These are phyloP conservation scores for Leptopterna dolabrata DNA, from an alignment of 2,888 invertebrate species.

Conservation along the genomic window DNA sequence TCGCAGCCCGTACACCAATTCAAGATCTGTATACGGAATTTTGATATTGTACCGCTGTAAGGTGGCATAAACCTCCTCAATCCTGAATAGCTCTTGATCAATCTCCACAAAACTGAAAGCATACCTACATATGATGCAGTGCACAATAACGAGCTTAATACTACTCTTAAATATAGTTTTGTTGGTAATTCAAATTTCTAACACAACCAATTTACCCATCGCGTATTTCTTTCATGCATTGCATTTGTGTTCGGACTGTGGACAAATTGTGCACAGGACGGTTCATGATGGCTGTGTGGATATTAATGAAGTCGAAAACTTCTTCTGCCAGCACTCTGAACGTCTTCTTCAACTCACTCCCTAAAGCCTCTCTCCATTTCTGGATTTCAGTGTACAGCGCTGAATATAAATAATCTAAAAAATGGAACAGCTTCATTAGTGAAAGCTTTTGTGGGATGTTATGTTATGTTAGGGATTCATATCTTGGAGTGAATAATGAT, in stretches of 20 bases:
- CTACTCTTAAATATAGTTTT: no score
- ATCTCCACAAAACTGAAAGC: constrained; percentile 78
- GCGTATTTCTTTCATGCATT: constrained; percentile 79
- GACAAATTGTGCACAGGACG: constrained; percentile 64
- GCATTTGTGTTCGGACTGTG: constrained; percentile 79
- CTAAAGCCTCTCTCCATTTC: constrained; percentile 82
- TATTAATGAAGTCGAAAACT: constrained; percentile 81
- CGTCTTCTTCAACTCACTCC: constrained; percentile 75
- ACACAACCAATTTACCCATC: constrained; percentile 66
- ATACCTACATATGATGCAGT: no score
- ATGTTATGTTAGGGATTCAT: no score
- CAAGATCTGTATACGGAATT: constrained; percentile 75
- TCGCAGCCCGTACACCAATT: constrained; percentile 81
- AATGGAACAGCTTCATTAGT: no score
- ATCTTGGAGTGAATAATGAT: no score
- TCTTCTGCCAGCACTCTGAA: constrained; percentile 78
- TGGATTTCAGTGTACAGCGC: constrained; percentile 77
- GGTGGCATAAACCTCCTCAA: constrained; percentile 84
- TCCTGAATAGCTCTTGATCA: constrained; percentile 80
- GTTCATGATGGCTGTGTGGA: constrained; percentile 70
- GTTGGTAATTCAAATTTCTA: neutral
- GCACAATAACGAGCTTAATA: no score
- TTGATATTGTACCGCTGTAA: constrained; percentile 67
- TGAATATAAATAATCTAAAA: constrained; percentile 57
- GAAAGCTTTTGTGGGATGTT: no score